Conservation (phyloP, 2,113 vertebrate genomes). For the Enhydra lutris region DNA sequence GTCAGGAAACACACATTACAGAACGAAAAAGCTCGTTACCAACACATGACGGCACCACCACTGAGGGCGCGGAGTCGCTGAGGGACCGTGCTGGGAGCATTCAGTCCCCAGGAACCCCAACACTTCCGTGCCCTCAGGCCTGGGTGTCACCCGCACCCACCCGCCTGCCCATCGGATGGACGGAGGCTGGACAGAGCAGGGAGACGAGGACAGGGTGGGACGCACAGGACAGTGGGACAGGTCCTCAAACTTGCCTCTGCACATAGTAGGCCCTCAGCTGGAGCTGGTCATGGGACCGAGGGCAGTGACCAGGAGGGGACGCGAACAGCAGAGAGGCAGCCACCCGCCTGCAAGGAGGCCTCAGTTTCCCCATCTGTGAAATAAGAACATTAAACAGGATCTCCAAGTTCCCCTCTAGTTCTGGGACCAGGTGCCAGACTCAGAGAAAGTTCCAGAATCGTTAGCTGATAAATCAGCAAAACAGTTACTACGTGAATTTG, state of each 20-base stretch:
- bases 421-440: not conserved
- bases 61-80: not conserved
- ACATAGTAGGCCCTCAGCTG: accelerated
- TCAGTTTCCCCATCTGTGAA: not conserved
- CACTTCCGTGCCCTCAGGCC: accelerated
- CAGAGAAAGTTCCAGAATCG: not conserved
- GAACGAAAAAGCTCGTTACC: not conserved
- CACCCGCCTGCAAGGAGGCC: not conserved
- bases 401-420: not conserved
- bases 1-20: not conserved
- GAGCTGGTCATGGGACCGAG: accelerated
- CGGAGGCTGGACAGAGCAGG: accelerated
- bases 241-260: not conserved
- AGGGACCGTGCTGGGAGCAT: accelerated
- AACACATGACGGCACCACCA: not conserved
- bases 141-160: not conserved
- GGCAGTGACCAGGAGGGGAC: accelerated
- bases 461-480: not conserved
- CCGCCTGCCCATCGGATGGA: accelerated
- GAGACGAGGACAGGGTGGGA: accelerated
- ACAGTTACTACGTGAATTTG: not conserved
- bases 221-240: accelerated
- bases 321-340: not conserved
- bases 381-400: not conserved
- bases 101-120: not conserved